Base-by-base conservation (phyloP, 2,888 invertebrate species). In the Oithona nana region DNA sequence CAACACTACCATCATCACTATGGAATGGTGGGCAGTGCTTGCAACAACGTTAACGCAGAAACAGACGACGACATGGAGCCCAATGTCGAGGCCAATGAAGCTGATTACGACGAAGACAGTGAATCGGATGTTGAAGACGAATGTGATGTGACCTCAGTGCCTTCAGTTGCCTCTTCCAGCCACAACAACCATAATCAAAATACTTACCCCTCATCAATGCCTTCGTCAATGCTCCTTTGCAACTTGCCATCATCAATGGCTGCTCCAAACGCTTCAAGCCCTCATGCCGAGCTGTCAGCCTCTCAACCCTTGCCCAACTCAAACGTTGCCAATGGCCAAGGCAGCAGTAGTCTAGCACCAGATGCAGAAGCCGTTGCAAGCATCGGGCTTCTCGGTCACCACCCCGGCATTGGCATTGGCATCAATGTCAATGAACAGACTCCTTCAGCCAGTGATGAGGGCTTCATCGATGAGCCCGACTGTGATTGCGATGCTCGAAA, bases 401-500 rank as follows among this genome's bases (percentile, higher is more conserved):
- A n/a, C n/a, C n/a, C n/a, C n/a, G n/a, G n/a, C n/a, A n/a, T n/a
- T n/a, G n/a, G n/a, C n/a, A n/a, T n/a, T n/a, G n/a, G n/a, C n/a
- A n/a, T n/a, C n/a, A n/a, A n/a, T n/a, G n/a, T n/a, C n/a, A n/a
- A n/a, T n/a, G n/a, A n/a, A n/a, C 8, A 20, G 20, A 20, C 8
- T 11, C 28, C 56, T 26, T 56, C 56, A 8, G 20, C 24, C 39
- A 50, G 26, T 49, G 61, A 61, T 22, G 61, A 61, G 28, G 61
- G 61, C 8, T 61, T 61, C 52, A 61, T 61, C 31, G 61, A 61
- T 54, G 61, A 61, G 61, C 51, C 61, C n/a, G 61, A 61, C 26
- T 61, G 61, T 52, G 61, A 61, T 22, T 61, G 61, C 54, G 61
- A 61, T 61, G 30, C 50, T 11, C 22, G 61, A 20, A 61, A 61